Evolutionary conservation across 1,140 invertebrate species (phyloP).

Genomic region (Brachionus rotundiformis): DNA sequence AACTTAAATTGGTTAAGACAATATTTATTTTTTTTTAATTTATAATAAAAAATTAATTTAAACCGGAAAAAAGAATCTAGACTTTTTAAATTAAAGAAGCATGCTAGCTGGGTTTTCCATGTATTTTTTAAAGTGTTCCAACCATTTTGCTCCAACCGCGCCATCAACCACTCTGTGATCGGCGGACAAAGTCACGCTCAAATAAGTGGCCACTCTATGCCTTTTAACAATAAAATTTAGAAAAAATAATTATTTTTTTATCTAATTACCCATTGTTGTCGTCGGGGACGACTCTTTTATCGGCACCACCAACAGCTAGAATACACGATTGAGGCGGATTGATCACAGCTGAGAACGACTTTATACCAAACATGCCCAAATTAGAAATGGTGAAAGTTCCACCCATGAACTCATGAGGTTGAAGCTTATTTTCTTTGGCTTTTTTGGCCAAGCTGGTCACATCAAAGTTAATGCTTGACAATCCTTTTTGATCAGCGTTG

Average conservation of each 20-base stretch:
- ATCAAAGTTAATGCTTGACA: conserved; percentile 34
- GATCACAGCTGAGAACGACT: conserved; percentile 72
- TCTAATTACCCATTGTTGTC: conserved; percentile 54
- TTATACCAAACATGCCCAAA: conserved; percentile 93
- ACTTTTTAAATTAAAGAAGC: conserved; percentile 55
- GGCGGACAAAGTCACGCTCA: conserved; percentile 72
- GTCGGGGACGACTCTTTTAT: conserved; percentile 66
- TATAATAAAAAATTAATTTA: conserved; percentile 30
- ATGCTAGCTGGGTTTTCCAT: conserved; percentile 71
- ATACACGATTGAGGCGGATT: conserved; percentile 74
- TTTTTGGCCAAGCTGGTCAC: conserved; percentile 64
- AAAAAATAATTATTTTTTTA: neutral
- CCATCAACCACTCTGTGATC: conserved; percentile 76
- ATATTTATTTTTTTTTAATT: conserved; percentile 11
- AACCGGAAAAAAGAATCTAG: conserved; percentile 14
- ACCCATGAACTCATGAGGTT: conserved; percentile 86
- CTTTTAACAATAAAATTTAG: neutral
- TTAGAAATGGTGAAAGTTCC: conserved; percentile 66
- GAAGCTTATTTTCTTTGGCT: conserved; percentile 88
- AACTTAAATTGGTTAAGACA: neutral
- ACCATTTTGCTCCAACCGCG: conserved; percentile 73
- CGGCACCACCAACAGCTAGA: conserved; percentile 70
- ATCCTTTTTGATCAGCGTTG: conserved; percentile 41
- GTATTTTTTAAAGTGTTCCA: conserved; percentile 69
- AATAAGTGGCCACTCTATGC: conserved; percentile 66